phyloP scores from a whole-genome alignment of 2,888 invertebrate species.

The Limnephilus lunatus region DNA sequence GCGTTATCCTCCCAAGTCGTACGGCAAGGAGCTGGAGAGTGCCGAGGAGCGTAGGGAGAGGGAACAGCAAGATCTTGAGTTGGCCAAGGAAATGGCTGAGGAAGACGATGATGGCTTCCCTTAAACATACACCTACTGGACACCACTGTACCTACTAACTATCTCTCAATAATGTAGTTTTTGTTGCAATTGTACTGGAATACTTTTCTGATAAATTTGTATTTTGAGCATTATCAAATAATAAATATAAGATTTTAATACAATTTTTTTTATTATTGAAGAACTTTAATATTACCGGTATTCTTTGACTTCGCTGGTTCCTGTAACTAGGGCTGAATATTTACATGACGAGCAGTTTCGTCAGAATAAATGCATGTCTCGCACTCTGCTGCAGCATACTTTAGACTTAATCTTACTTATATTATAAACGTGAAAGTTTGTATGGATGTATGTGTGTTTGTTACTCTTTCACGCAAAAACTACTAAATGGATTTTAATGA shows the following conservation, averaged over 20 bases:
- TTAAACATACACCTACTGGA: conserved; percentile 68
- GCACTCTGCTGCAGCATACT: not conserved
- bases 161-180: conserved; percentile 21
- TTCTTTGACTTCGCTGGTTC: not conserved
- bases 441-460: no score
- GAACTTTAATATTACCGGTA: not conserved
- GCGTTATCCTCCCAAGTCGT: conserved; percentile 99
- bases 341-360: not conserved
- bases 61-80: conserved; percentile 98
- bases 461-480: no score
- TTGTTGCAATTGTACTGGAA: not conserved
- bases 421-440: no score
- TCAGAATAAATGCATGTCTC: not conserved
- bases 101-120: conserved; percentile 96
- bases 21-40: conserved; percentile 98
- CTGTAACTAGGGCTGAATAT: not conserved
- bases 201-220: conserved; percentile 30
- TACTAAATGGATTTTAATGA: no score
- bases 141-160: not conserved
- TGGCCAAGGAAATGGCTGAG: conserved; percentile 99
- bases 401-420: no score
- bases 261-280: not conserved
- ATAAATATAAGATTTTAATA: conserved; percentile 31
- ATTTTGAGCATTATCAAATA: conserved; percentile 34
- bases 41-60: conserved; percentile 97